Evolutionary conservation across 2,888 invertebrate species (phyloP).

Genomic region (Archips crataeganus): DNA sequence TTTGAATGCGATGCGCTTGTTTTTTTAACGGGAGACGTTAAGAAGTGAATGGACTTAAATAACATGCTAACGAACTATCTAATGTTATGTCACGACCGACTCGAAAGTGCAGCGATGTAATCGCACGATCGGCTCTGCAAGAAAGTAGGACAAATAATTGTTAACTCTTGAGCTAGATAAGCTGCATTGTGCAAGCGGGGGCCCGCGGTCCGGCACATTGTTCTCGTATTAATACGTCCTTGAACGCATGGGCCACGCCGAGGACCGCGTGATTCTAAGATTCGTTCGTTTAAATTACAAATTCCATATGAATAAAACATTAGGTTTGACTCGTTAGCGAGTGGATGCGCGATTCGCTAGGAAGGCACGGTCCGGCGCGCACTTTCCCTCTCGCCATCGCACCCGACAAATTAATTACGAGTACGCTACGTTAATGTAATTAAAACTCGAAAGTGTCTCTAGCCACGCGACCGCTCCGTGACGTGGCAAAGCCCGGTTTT

Average conservation of each 20-base stretch:
- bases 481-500: slow-evolving; percentile 57
- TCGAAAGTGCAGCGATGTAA: slow-evolving; percentile 66
- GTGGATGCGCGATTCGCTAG: slow-evolving; percentile 48
- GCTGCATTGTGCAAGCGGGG: slow-evolving; percentile 80
- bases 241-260: slow-evolving; percentile 64
- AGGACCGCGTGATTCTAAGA: slow-evolving; percentile 46
- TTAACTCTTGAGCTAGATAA: slow-evolving; percentile 75
- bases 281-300: slow-evolving; percentile 26
- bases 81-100: slow-evolving; percentile 65
- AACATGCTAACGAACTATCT: slow-evolving; percentile 48
- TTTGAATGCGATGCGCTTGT: not conserved
- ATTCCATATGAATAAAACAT: slow-evolving; percentile 32
- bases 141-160: slow-evolving; percentile 78
- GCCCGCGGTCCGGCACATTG: slow-evolving; percentile 65
- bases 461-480: slow-evolving; percentile 57
- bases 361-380: slow-evolving; percentile 71
- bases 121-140: slow-evolving; percentile 55
- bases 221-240: slow-evolving; percentile 75
- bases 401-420: slow-evolving; percentile 64
- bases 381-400: slow-evolving; percentile 80
- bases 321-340: slow-evolving; percentile 17
- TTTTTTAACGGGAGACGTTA: slow-evolving; percentile 4
- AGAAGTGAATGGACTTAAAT: slow-evolving; percentile 54
- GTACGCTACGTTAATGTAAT: slow-evolving; percentile 47
- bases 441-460: slow-evolving; percentile 52